Evolutionary conservation across 2,113 vertebrate genomes (phyloP).

Genomic region (Thamnophis sirtalis): DNA sequence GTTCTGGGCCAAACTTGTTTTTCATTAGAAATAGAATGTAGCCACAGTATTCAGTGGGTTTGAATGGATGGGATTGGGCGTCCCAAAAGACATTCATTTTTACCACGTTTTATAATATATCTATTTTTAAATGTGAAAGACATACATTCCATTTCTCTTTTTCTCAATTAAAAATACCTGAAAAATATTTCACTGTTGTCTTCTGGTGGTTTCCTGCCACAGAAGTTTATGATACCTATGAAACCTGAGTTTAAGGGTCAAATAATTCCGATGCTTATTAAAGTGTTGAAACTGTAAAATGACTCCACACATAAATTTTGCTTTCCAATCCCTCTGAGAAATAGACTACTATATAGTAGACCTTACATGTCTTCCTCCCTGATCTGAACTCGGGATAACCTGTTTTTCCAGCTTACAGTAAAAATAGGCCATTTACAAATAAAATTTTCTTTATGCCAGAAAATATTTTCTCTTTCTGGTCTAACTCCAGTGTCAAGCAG

Average conservation of each 20-base stretch:
- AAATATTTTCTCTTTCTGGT: not conserved
- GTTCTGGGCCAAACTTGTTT: not conserved
- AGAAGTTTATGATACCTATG: not conserved
- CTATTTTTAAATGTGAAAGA: not conserved
- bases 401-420: not conserved
- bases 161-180: not conserved
- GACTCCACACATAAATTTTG: not conserved
- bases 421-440: not conserved
- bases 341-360: not conserved
- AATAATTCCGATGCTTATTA: not conserved
- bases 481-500: not conserved
- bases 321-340: not conserved
- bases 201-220: not conserved
- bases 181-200: not conserved
- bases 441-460: not conserved
- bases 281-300: not conserved
- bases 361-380: not conserved
- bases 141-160: not conserved
- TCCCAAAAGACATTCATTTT: not conserved
- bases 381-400: too few species aligned
- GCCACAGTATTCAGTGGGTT: not conserved
- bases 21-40: not conserved
- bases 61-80: not conserved
- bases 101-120: not conserved
- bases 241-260: not conserved